Base-by-base conservation (phyloP, 2,888 invertebrate species). In the Neuroscelio doddi region DNA sequence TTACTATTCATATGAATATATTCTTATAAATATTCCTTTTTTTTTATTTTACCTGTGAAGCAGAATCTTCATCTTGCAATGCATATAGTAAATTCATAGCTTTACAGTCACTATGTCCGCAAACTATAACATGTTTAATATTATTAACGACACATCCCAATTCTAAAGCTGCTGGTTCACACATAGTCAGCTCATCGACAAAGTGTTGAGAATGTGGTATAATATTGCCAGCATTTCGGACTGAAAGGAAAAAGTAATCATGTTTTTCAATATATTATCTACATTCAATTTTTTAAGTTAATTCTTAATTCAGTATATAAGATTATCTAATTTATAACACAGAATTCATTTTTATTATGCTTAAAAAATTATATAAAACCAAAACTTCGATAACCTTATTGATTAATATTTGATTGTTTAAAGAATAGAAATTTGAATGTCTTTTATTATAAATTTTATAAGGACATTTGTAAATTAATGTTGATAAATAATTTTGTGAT, bases 101-200 rank as follows among this genome's bases (percentile, higher is more conserved):
- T 89, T 97, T 98, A 84, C 98, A 98, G 82, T 98, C 98, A 64
- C 97, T 97, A 82, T 98, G 98, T 0, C 98, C 98, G 81, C 97
- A 97, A 1, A 98, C 96, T 67, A 98, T 94, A 32, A 98, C 91
- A 80, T 98, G 96, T 62, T 92, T 88, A 69, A 98, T 95, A 74
- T 95, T 91, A 80, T 97, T 96, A 32, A 95, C 89, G 14, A 97
- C 91, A 83, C 97, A 98, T 16, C 96, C 97, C 50, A 98, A 88
- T 86, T 98, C 98, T 72, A 98, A 85, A 2, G 97, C 98, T 3
- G 97, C 98, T 5, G 97, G 96, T 85, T 98, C 98, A 73, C 96
- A 96, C 75, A 96, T 95, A 3, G 94, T 94, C 78, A 93, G 90
- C 82, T 95, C 94, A 76, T 94, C 93, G 61, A 89, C 87, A 81